Evolutionary conservation across 2,888 invertebrate species (phyloP).

Genomic region (Callosobruchus maculatus): DNA sequence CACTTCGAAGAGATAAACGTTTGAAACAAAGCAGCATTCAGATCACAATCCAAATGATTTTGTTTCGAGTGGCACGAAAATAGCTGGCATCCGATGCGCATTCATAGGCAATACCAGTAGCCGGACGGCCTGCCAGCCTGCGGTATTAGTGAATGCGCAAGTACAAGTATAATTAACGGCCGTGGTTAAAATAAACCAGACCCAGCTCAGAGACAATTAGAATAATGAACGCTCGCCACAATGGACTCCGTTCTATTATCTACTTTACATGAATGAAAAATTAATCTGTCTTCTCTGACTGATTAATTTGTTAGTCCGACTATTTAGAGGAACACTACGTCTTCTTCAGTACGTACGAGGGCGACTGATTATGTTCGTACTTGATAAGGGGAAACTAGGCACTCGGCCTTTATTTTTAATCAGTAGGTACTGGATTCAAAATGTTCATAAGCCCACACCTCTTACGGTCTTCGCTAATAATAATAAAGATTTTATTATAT

Average conservation of each 20-base stretch:
- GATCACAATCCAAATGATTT: neutral
- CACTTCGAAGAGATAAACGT: neutral
- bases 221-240: conserved; percentile 22
- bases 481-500: too few species aligned
- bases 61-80: neutral
- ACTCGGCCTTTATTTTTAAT: too few species aligned
- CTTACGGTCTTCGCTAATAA: too few species aligned
- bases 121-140: neutral
- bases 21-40: neutral
- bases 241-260: conserved; percentile 22
- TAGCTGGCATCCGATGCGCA: neutral
- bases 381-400: too few species aligned
- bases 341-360: conserved; percentile 5
- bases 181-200: neutral
- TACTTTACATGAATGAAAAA: conserved; percentile 31
- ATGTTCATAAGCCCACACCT: too few species aligned
- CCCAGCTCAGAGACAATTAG: conserved; percentile 12
- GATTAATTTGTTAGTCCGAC: conserved; percentile 32
- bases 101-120: neutral
- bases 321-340: conserved; percentile 26
- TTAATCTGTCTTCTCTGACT: conserved; percentile 28
- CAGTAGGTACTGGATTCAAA: too few species aligned
- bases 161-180: neutral
- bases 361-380: neutral
- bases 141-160: neutral